Evolutionary conservation across 2,113 vertebrate genomes (phyloP).

Genomic region (Oryzias celebensis): DNA sequence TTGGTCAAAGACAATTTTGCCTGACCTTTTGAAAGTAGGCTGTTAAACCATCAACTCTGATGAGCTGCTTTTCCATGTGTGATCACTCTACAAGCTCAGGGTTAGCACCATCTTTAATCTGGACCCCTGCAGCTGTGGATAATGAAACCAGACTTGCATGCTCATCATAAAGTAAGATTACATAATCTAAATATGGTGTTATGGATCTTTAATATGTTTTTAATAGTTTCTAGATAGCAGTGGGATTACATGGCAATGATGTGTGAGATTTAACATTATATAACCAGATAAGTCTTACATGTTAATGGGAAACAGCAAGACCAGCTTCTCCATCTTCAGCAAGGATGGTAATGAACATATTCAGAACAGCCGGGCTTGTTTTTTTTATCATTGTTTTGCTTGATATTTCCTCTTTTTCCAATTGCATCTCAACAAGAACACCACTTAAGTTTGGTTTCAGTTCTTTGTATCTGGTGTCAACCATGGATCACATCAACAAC

Average conservation of each 20-base stretch:
- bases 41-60: slow-evolving; percentile 11
- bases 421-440: background rate
- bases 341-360: background rate
- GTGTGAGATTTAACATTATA: background rate
- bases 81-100: background rate
- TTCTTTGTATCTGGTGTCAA: too few relatives aligned
- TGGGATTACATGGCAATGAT: slow-evolving; percentile 5
- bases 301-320: background rate
- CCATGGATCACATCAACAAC: too few relatives aligned
- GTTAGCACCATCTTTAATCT: slow-evolving; percentile 14
- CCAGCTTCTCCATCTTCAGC: background rate
- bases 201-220: slow-evolving; percentile 10
- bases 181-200: background rate
- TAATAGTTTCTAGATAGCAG: slow-evolving; percentile 18
- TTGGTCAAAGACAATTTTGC: slow-evolving; percentile 11
- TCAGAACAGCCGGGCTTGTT: background rate
- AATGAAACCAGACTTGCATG: slow-evolving; percentile 20
- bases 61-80: slow-evolving; percentile 5
- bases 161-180: slow-evolving; percentile 5
- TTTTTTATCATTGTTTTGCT: background rate
- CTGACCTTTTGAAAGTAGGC: background rate
- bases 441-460: too few relatives aligned
- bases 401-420: background rate
- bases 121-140: slow-evolving; percentile 2
- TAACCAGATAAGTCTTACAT: background rate